phyloP scores from a whole-genome alignment of 2,113 vertebrate genomes.

The Phrynocephalus versicolor region DNA sequence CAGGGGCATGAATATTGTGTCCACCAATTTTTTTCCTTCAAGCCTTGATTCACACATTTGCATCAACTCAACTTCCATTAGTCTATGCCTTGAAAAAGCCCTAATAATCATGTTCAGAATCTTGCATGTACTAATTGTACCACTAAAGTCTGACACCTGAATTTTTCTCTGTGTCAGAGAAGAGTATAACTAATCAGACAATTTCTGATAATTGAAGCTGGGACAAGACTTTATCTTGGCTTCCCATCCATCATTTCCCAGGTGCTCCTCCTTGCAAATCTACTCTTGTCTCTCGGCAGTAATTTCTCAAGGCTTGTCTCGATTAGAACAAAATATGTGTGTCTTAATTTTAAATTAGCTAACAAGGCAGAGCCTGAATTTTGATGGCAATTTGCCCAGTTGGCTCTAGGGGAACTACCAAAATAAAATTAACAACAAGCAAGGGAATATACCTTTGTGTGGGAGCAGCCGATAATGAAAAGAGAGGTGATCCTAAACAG shows the following conservation, averaged over 20 bases:
- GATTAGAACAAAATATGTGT: neutral
- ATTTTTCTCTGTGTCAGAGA: slow-evolving; percentile 16
- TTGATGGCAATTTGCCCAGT: neutral
- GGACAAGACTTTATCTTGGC: slow-evolving; percentile 21
- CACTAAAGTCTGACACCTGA: slow-evolving; percentile 17
- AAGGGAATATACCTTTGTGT: neutral
- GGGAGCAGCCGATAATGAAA: neutral
- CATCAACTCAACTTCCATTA: slow-evolving; percentile 1
- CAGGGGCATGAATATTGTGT: neutral
- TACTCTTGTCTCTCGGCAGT: neutral
- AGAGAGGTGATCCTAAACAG: neutral
- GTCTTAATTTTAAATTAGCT: slow-evolving; percentile 21
- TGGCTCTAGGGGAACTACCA: neutral
- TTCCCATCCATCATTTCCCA: slow-evolving; percentile 24
- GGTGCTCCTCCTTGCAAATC: slow-evolving; percentile 20
- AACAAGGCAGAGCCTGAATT: neutral
- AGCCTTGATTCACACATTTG: neutral
- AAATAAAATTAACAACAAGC: neutral
- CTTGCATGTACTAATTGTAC: slow-evolving; percentile 11
- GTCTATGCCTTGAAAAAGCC: neutral
- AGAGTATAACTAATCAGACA: slow-evolving; percentile 26
- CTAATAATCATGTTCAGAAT: slow-evolving; percentile 22
- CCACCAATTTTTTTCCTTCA: neutral
- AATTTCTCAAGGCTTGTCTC: slow-evolving; percentile 22
- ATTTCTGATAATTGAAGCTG: slow-evolving; percentile 36